Evolutionary conservation across 2,888 invertebrate genomes (phyloP).

Genomic region (Hedychridium roseum): DNA sequence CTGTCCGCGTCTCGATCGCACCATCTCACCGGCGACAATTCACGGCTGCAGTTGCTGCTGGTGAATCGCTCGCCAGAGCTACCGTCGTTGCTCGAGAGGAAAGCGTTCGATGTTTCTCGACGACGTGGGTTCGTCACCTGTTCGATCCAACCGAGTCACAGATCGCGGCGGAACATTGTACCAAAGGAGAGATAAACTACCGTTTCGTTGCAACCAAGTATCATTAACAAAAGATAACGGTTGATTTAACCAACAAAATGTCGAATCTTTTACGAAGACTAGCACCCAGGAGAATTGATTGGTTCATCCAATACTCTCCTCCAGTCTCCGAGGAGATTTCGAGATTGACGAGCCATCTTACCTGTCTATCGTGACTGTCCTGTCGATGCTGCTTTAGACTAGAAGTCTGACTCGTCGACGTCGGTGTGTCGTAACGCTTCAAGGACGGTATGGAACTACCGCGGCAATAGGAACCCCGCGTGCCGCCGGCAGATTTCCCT

Average conservation of each 20-base stretch:
- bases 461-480: constrained; percentile 47
- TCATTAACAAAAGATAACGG: too few relatives aligned
- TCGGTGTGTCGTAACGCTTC: constrained; percentile 49
- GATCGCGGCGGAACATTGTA: too few relatives aligned
- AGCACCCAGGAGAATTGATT: too few relatives aligned
- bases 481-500: constrained; percentile 35
- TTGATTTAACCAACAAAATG: too few relatives aligned
- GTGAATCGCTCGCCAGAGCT: constrained; percentile 64
- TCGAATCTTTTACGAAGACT: too few relatives aligned
- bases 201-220: too few relatives aligned
- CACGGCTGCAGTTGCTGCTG: constrained; percentile 64
- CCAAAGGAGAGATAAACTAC: too few relatives aligned
- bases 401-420: constrained; percentile 37
- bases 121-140: constrained; percentile 41
- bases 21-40: constrained; percentile 70
- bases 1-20: constrained; percentile 70
- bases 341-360: too few relatives aligned
- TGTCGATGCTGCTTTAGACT: constrained; percentile 45
- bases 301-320: too few relatives aligned
- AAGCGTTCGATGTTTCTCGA: constrained; percentile 51
- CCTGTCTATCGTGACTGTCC: constrained; percentile 48
- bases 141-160: too few relatives aligned
- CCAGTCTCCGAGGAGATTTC: too few relatives aligned
- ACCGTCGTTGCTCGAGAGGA: constrained; percentile 60
- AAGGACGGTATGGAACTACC: constrained; percentile 50